phyloP scores from a whole-genome alignment of 2,888 invertebrate species.

The Spicauda simplicius region DNA sequence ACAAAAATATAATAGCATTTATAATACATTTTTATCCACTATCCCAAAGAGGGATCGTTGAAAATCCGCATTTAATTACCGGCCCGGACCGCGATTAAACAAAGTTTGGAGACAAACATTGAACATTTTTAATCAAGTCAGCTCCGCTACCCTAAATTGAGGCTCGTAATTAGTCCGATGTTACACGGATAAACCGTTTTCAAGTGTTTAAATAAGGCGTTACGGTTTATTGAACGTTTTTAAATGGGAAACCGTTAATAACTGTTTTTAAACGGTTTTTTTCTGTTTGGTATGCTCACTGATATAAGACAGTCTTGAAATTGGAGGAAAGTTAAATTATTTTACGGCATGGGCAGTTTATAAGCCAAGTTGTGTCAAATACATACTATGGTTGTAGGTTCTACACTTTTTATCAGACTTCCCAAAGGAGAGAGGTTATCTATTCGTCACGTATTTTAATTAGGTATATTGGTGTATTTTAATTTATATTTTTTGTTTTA shows the following conservation, averaged over 20 bases:
- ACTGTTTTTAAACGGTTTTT: not conserved
- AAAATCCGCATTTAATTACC: conserved; percentile 62
- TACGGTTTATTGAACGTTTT: conserved; percentile 7
- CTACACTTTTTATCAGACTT: no score
- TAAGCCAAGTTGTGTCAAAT: no score
- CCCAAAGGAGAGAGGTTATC: no score
- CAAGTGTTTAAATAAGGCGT: conserved; percentile 9
- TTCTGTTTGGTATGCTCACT: not conserved
- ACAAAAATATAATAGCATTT: no score
- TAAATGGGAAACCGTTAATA: not conserved
- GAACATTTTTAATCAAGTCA: conserved; percentile 57
- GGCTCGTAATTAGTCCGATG: conserved; percentile 18
- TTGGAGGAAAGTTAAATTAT: no score
- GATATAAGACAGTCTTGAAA: no score
- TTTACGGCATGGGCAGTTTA: no score
- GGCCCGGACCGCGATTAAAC: conserved; percentile 28
- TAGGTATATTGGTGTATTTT: no score
- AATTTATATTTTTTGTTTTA: no score
- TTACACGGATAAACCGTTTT: conserved; percentile 21
- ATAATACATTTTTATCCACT: not conserved
- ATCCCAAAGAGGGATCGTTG: conserved; percentile 35
- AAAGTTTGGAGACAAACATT: conserved; percentile 55
- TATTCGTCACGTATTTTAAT: no score
- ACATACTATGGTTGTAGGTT: no score
- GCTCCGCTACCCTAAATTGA: conserved; percentile 12